phyloP scores from a whole-genome alignment of 1,140 invertebrate species.

The Formica selysi region DNA sequence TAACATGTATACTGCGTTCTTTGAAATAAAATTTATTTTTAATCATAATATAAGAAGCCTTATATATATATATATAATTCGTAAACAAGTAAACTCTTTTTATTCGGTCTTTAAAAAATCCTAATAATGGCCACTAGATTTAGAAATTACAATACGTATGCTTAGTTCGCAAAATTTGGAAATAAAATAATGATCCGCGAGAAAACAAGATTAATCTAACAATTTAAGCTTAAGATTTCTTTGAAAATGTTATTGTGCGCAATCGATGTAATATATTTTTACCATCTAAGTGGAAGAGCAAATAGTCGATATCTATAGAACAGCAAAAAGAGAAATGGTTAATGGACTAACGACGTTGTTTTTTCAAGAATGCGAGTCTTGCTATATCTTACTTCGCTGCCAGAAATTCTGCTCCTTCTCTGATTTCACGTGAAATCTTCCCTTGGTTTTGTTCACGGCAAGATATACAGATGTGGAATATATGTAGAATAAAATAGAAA shows the following conservation, averaged over 20 bases:
- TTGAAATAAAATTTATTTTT: conserved; percentile 17
- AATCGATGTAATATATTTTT: neutral
- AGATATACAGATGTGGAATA: neutral
- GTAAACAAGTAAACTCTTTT: neutral
- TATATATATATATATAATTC: too few relatives aligned
- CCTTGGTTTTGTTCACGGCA: too few relatives aligned
- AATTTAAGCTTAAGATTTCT: neutral
- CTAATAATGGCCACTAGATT: neutral
- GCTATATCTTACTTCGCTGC: neutral
- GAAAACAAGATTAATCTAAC: neutral
- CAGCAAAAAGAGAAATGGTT: neutral
- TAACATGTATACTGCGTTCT: neutral
- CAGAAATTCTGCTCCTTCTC: neutral
- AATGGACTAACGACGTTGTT: neutral
- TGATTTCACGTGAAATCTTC: neutral
- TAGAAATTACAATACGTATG: neutral
- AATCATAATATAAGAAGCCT: neutral
- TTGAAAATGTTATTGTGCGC: conserved; percentile 21
- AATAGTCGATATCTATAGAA: neutral
- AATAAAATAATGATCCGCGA: neutral
- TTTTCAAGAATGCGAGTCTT: neutral
- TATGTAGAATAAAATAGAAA: neutral
- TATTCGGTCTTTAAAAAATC: neutral
- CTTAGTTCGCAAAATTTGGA: too few relatives aligned
- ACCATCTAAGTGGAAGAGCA: too few relatives aligned